phyloP scores from a whole-genome alignment of 2,797 vertebrate genomes.

The Helostoma temminkii region DNA sequence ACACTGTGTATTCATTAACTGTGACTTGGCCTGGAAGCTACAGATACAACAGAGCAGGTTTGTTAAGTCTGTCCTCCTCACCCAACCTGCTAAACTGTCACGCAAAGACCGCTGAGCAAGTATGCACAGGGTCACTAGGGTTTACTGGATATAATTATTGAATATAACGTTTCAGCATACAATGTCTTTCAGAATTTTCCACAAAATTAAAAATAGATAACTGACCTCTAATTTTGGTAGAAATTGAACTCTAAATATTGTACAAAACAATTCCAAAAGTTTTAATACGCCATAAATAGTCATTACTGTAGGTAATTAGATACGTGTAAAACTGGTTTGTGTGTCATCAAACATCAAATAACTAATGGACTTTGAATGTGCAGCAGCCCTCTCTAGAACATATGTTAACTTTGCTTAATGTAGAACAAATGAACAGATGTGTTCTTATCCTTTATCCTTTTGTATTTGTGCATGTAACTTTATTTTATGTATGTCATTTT shows the following conservation, averaged over 20 bases:
- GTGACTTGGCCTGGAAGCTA: slow-evolving; percentile 13
- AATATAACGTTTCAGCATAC: neutral
- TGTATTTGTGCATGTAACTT: neutral
- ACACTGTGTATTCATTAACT: slow-evolving; percentile 10
- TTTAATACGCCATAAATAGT: neutral
- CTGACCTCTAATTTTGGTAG: neutral
- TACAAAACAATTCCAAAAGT: too few relatives aligned
- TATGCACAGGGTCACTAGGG: neutral
- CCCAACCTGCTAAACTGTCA: slow-evolving; percentile 38
- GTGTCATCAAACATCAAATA: neutral
- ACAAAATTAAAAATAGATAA: too few relatives aligned
- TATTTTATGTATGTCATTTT: too few relatives aligned
- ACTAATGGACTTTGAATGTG: too few relatives aligned
- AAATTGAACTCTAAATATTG: too few relatives aligned
- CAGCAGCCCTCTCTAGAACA: neutral
- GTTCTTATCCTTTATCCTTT: neutral
- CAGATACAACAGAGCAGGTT: slow-evolving; percentile 49
- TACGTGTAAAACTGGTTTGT: slow-evolving; percentile 18
- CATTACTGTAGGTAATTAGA: slow-evolving; percentile 1
- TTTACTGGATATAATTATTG: neutral
- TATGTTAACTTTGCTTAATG: too few relatives aligned
- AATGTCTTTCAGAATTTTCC: neutral
- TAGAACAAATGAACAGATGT: too few relatives aligned
- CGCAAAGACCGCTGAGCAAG: slow-evolving; percentile 18
- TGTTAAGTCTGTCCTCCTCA: slow-evolving; percentile 34